phyloP scores from a whole-genome alignment of 92 coral and sea anemone species.

The Porites cylindrica region DNA sequence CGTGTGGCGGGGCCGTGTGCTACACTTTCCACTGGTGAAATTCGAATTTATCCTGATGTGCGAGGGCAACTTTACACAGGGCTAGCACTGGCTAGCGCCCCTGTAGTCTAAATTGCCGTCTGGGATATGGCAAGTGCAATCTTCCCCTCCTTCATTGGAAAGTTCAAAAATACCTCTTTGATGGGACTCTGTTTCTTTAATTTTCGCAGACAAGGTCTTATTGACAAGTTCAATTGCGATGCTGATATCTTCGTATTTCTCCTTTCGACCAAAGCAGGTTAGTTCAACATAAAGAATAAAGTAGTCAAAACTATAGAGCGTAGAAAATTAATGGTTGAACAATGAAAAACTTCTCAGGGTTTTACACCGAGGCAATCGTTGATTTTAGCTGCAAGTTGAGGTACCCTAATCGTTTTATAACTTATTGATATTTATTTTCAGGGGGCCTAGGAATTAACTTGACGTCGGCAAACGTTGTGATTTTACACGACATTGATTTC shows the following conservation, averaged over 20 bases:
- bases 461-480: constrained; percentile 96
- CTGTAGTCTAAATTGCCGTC: no score
- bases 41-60: no score
- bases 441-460: constrained; percentile 98
- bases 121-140: no score
- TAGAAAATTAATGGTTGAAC: no score
- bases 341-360: no score
- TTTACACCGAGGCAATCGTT: no score
- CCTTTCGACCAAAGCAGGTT: constrained; percentile 97
- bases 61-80: no score
- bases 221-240: constrained; percentile 86
- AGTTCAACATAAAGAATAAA: not conserved
- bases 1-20: no score
- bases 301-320: no score
- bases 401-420: not conserved
- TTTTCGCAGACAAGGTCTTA: constrained; percentile 77
- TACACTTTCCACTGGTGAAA: no score
- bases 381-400: not conserved
- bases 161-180: not conserved
- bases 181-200: not conserved
- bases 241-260: constrained; percentile 89
- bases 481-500: constrained; percentile 91
- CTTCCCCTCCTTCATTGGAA: not conserved
- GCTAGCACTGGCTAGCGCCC: no score
- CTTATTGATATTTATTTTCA: constrained; percentile 28